Conservation (phyloP, 2,113 vertebrate genomes). For the Mohoua ochrocephala region DNA sequence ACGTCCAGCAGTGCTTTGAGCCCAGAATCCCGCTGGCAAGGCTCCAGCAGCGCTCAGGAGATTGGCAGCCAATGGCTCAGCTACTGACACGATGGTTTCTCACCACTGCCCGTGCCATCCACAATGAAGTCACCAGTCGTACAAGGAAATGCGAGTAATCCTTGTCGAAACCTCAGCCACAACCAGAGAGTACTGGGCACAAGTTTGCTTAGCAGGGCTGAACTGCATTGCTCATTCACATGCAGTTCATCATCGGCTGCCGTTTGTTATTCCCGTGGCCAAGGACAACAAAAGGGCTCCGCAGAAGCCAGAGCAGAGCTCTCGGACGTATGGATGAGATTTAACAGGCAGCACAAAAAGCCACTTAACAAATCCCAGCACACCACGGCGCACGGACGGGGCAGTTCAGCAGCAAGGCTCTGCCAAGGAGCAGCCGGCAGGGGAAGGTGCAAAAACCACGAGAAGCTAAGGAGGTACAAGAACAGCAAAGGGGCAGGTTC, state of each 20-base stretch:
- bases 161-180: not conserved
- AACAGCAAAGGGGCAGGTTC: not conserved
- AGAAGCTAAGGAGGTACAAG: not conserved
- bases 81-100: not conserved
- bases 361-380: not conserved
- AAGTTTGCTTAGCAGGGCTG: not conserved
- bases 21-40: not conserved
- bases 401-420: not conserved
- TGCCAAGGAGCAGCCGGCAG: not conserved
- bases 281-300: slow-evolving; percentile 2
- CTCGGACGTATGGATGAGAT: not conserved
- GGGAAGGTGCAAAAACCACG: not conserved
- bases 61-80: not conserved
- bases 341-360: not conserved
- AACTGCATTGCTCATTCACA: slow-evolving; percentile 4
- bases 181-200: not conserved
- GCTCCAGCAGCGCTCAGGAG: not conserved
- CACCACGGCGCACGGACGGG: fast-evolving
- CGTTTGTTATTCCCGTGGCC: not conserved
- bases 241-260: slow-evolving; percentile 32
- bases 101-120: not conserved
- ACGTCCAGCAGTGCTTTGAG: not conserved
- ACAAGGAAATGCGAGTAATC: not conserved
- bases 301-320: slow-evolving; percentile 1
- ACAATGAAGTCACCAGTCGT: not conserved